These are phyloP conservation scores for Poeciliopsis gracilis DNA, from an alignment of 2,797 vertebrate species.

Conservation along the genomic window DNA sequence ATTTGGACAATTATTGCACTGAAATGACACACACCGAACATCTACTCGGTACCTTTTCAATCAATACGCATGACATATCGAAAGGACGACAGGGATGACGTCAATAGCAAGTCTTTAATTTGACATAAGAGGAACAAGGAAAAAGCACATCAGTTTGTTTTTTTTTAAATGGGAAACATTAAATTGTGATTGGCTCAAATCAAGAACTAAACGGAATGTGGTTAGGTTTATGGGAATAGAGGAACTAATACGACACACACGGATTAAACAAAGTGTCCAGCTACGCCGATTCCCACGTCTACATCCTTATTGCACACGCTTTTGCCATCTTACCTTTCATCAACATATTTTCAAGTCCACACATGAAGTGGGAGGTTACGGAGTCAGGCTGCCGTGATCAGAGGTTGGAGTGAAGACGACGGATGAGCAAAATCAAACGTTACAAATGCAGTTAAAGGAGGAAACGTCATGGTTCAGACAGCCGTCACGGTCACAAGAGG, in stretches of 20 bases:
- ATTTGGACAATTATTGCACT: neutral
- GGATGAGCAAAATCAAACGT: slow-evolving; percentile 26
- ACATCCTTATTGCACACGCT: slow-evolving; percentile 11
- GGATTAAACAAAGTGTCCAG: slow-evolving; percentile 11
- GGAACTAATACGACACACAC: slow-evolving; percentile 15
- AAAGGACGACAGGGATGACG: slow-evolving; percentile 6
- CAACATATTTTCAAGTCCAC: slow-evolving; percentile 43
- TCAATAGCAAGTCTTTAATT: slow-evolving; percentile 31
- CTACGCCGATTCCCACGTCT: slow-evolving; percentile 22
- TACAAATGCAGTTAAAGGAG: slow-evolving; percentile 31
- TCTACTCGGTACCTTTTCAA: neutral
- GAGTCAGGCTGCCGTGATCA: slow-evolving; percentile 55
- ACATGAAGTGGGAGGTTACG: slow-evolving; percentile 52
- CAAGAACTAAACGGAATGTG: slow-evolving; percentile 8
- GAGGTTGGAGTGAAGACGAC: slow-evolving; percentile 35
- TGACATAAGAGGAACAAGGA: slow-evolving; percentile 1
- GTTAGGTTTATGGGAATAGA: slow-evolving; percentile 20
- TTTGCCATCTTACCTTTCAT: slow-evolving; percentile 60
- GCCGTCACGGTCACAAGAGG: slow-evolving; percentile 16
- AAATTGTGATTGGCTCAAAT: slow-evolving; percentile 16
- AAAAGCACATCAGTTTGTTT: neutral
- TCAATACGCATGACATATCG: neutral
- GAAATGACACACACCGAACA: neutral
- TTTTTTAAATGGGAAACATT: slow-evolving; percentile 12
- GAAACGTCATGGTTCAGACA: slow-evolving; percentile 10